Base-by-base conservation (phyloP, 2,888 invertebrate genomes). In the Galeruca laticollis region DNA sequence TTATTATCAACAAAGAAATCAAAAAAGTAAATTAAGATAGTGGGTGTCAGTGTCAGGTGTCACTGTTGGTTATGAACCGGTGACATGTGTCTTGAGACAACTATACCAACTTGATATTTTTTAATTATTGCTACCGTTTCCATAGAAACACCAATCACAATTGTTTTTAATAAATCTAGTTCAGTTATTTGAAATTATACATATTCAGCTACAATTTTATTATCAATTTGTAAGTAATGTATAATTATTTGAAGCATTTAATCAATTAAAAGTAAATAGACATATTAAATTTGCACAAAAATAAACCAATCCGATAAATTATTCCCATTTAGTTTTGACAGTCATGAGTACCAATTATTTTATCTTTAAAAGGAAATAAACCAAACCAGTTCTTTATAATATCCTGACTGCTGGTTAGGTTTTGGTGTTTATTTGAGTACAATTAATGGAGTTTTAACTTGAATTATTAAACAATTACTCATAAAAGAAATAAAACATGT, bases 401-500 rank as follows among this genome's bases (percentile, higher is more conserved):
- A 57, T 57, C 56, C 33, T 57, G 18, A 31, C 33, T 15, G 31
- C 56, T 57, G 56, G 31, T 56, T 31, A 31, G 33, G 35, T 56
- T 56, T 18, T 56, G 56, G 33, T 15, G 1, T 56, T 33, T 33
- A 33, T 13, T 52, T 31, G 54, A 15, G 54, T 31, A n/a, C 31
- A 54, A 35, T 57, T 35, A 35, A 57, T 57, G 56, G 35, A 35
- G 35, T 31, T 57, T 21, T 57, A 57, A 57, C 15, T 35, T 35
- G 6, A 33, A 57, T 57, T 57, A 33, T 33, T 31, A 33, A 21
- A 10, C 13, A n/a, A 57, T 10, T 35, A 33, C 35, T 18, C 15
- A 8, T 35, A 15, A 35, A 18, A 20, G 5, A 13, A 54, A 33
- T 15, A 35, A 35, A 35, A 6, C 18, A 86, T 85, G 83, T 80